These are phyloP conservation scores for Nilaparvata lugens DNA, from an alignment of 1,140 invertebrate species.

Conservation along the genomic window DNA sequence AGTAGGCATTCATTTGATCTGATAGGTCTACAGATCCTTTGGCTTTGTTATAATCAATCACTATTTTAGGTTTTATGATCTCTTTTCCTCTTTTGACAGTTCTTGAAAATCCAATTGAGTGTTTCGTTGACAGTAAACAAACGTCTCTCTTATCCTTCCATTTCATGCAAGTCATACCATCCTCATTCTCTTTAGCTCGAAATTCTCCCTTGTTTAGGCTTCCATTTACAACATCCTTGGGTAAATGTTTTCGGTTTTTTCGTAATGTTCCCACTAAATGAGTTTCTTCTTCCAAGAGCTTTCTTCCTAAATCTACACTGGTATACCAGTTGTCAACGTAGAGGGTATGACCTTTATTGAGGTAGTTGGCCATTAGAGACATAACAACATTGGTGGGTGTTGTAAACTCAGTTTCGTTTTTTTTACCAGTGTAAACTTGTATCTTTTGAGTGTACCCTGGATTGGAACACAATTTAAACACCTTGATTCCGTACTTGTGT, in stretches of 20 bases:
- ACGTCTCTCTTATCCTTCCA: constrained; percentile 28
- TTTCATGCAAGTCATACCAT: constrained; percentile 23
- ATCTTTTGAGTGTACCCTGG: constrained; percentile 22
- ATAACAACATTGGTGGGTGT: constrained; percentile 24
- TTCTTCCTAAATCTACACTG: constrained; percentile 14
- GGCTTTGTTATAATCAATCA: constrained; percentile 33
- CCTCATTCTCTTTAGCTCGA: constrained; percentile 6
- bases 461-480: constrained; percentile 23
- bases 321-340: constrained; percentile 20
- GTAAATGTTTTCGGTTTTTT: constrained; percentile 17
- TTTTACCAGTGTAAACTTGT: constrained; percentile 18
- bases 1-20: constrained; percentile 34
- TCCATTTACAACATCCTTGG: constrained; percentile 10
- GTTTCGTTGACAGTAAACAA: constrained; percentile 21
- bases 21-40: constrained; percentile 33
- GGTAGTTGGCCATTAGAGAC: constrained; percentile 16
- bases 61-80: constrained; percentile 17
- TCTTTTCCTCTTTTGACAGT: constrained; percentile 26
- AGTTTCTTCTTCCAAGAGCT: constrained; percentile 13
- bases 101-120: constrained; percentile 16
- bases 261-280: constrained; percentile 17
- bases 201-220: constrained; percentile 12
- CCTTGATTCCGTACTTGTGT: constrained; percentile 26
- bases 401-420: constrained; percentile 1
- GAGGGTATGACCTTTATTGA: constrained; percentile 15